A percentile compares a stretch with the other conserved stretches of the same genome.
These are phyloP conservation scores for Steinernema khuongi DNA, from an alignment of 1,140 invertebrate genomes.

Conservation along the genomic window DNA sequence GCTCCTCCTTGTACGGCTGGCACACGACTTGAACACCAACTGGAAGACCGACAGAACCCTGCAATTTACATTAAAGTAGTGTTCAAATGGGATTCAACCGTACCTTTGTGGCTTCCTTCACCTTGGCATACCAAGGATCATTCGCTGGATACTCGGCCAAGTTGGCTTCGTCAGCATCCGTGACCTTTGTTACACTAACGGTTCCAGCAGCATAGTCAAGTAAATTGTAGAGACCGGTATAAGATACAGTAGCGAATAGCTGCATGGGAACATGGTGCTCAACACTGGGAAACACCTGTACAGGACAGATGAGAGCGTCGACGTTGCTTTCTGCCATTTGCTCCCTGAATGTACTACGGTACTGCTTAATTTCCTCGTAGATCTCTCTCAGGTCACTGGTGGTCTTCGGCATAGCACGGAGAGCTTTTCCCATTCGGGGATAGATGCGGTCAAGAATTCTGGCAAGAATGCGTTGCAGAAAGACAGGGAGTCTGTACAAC, in stretches of 20 bases:
- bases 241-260: conserved; percentile 30
- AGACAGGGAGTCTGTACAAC: conserved; percentile 30
- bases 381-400: conserved; percentile 31
- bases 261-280: conserved; percentile 28
- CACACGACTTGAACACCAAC: conserved; percentile 60
- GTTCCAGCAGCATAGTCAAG: conserved; percentile 58
- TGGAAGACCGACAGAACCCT: conserved; percentile 57
- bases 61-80: conserved; percentile 14
- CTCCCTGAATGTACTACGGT: conserved; percentile 24
- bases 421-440: conserved; percentile 27
- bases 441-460: conserved; percentile 17
- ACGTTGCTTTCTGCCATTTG: conserved; percentile 26
- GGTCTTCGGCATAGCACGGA: conserved; percentile 20
- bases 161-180: conserved; percentile 47
- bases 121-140: conserved; percentile 41
- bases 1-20: conserved; percentile 60
- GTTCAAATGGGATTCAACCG: conserved; percentile 11
- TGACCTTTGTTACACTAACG: conserved; percentile 56
- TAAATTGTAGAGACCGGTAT: conserved; percentile 56
- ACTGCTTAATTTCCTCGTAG: conserved; percentile 33
- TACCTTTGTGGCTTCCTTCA: conserved; percentile 45
- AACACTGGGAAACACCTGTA: conserved; percentile 28
- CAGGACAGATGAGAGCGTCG: conserved; percentile 36
- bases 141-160: conserved; percentile 50
- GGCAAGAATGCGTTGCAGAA: conserved; percentile 27